A percentile compares a stretch with the other conserved stretches of the same genome.
phyloP scores from a whole-genome alignment of 2,113 vertebrate species.

The Vulpes vulpes region DNA sequence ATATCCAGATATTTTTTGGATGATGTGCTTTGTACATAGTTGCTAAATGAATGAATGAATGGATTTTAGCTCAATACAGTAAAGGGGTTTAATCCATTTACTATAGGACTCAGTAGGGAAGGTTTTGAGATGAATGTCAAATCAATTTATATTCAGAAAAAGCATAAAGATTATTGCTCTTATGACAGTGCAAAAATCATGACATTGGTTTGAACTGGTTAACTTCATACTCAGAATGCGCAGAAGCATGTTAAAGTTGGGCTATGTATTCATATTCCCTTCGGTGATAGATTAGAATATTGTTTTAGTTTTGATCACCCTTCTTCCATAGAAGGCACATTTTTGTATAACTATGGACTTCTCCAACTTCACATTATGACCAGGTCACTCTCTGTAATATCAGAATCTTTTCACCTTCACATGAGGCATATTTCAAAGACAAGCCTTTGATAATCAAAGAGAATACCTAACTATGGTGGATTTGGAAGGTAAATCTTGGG shows the following conservation, averaged over 20 bases:
- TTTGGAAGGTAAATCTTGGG: not conserved
- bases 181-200: not conserved
- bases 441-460: not conserved
- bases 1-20: conserved; percentile 40
- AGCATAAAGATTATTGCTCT: not conserved
- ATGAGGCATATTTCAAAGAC: not conserved
- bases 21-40: conserved; percentile 31
- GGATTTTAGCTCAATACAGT: conserved; percentile 57
- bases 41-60: conserved; percentile 54
- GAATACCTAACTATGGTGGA: not conserved
- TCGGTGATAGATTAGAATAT: conserved; percentile 42
- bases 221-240: not conserved
- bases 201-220: not conserved
- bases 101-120: conserved; percentile 45
- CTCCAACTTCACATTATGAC: not conserved
- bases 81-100: conserved; percentile 48
- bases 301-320: not conserved
- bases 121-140: conserved; percentile 45
- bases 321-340: not conserved
- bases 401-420: conserved; percentile 39
- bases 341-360: not conserved
- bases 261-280: not conserved
- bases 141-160: conserved; percentile 49
- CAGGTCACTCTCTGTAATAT: not conserved
- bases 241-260: not conserved